Evolutionary conservation across 2,113 vertebrate species (phyloP), one percentile per base, ranked within the genome.

Genomic region (Leiothrix lutea): DNA sequence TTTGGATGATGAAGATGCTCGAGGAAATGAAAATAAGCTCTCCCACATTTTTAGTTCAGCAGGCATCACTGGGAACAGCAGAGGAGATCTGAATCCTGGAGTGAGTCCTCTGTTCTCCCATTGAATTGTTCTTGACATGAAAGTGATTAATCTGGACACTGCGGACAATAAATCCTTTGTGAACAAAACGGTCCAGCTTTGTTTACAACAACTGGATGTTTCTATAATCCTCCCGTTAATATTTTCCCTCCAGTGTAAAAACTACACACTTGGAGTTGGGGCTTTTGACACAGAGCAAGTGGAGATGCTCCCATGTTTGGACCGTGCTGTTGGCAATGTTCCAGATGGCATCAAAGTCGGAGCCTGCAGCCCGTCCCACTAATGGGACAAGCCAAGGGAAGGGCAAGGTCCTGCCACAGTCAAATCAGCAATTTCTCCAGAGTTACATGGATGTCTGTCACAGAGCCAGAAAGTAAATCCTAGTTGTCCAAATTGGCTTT

Each of bases 121-220:
- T 7, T 92, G 56, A 75, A 82, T 74, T 95, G 94, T 75, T 92
- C 92, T 96, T 75, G 60, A 88, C 94, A 92, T 90, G 92, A 94
- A 92, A 90, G 88, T 95, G 95, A 98, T 96, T 96, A 92, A 92
- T 96, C 81, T 69, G 88, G 94, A 97, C 91, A 95, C 95, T 82
- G 53, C 5, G 5, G 96, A 97, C 96, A 98, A 97, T 89, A 96
- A 95, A 97, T 90, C 88, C 95, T 90, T 85, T 97, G 95, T 95
- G 84, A 95, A 87, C 66, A 61, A 94, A 97, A 94, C 21, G 23
- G 58, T 90, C 80, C 88, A 74, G 90, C 78, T 97, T 87, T 96
- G 94, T 96, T 96, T 97, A 95, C 75, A 90, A 92, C 90, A 95
- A 85, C 77, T 94, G 97, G 95, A 79, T 92, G 90, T 91, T 96